These are phyloP conservation scores for Distichodus sexfasciatus DNA, from an alignment of 2,797 vertebrate genomes.

Conservation along the genomic window DNA sequence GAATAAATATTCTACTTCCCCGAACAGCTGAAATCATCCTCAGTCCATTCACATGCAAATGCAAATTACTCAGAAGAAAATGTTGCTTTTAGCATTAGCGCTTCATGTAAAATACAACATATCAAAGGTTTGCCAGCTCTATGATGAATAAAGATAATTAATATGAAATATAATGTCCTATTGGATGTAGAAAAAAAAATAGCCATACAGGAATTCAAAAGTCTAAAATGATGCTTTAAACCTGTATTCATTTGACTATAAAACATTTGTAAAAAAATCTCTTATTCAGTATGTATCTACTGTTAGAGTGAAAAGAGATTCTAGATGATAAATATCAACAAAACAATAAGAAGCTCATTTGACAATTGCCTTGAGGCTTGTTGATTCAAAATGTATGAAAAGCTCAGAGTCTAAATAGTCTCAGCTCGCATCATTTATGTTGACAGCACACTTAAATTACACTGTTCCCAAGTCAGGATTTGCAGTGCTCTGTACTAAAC, in stretches of 20 bases:
- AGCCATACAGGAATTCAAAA: no score
- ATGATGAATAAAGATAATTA: no score
- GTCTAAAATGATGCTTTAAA: no score
- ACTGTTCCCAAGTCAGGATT: neutral
- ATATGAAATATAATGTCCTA: no score
- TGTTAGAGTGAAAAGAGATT: neutral
- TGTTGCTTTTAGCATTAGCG: neutral
- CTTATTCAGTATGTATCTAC: neutral
- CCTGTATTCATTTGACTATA: no score
- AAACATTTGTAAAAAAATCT: no score
- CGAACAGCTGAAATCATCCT: slow-evolving; percentile 3
- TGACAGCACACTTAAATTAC: neutral
- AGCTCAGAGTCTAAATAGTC: neutral
- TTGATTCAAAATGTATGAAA: slow-evolving; percentile 32
- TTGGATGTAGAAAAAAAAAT: no score
- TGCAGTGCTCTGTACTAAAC: neutral
- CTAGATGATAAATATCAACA: slow-evolving; percentile 19
- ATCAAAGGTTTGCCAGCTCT: no score
- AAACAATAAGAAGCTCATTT: slow-evolving; percentile 26
- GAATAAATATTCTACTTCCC: slow-evolving; percentile 49
- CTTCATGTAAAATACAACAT: neutral
- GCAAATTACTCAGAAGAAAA: neutral
- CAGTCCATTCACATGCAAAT: neutral
- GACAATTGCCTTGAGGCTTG: slow-evolving; percentile 25
- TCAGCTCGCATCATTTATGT: slow-evolving; percentile 17